A percentile compares a stretch with the other conserved stretches of the same genome.
Conservation (phyloP, 2,888 invertebrate species). For the Yponomeuta evonymella region DNA sequence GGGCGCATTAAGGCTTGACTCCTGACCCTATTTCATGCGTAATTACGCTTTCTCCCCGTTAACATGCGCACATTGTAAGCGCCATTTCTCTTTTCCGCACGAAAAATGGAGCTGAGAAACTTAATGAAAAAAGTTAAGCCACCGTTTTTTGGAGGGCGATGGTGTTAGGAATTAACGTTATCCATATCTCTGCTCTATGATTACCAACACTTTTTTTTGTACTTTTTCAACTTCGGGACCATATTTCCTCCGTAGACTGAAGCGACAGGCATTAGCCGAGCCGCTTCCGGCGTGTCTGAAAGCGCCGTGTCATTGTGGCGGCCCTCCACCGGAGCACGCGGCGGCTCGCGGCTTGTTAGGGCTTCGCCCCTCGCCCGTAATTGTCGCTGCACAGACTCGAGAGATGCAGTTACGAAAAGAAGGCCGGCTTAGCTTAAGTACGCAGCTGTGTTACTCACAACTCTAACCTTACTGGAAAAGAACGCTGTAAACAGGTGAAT, state of each 20-base stretch:
- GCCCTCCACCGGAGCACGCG: too few species aligned
- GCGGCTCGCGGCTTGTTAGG: not conserved
- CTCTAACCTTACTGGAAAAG: too few species aligned
- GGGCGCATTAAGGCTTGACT: not conserved
- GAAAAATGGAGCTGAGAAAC: not conserved
- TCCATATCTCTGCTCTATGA: too few species aligned
- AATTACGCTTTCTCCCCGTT: not conserved
- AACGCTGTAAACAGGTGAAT: too few species aligned
- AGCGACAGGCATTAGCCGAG: too few species aligned
- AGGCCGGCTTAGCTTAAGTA: not conserved
- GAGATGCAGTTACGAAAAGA: not conserved
- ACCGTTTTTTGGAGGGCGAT: not conserved
- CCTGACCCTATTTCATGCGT: conserved; percentile 1
- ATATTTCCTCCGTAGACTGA: too few species aligned
- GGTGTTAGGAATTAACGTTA: not conserved
- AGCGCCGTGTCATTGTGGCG: too few species aligned
- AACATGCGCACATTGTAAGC: conserved; percentile 1
- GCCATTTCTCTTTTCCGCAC: not conserved
- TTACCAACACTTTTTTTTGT: too few species aligned
- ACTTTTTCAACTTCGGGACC: too few species aligned
- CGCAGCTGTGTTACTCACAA: too few species aligned
- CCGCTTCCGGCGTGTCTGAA: too few species aligned
- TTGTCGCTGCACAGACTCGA: not conserved
- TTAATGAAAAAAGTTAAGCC: not conserved
- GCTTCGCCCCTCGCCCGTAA: not conserved